Conservation (phyloP, 1,140 invertebrate genomes). For the Paracyclopina nana region DNA sequence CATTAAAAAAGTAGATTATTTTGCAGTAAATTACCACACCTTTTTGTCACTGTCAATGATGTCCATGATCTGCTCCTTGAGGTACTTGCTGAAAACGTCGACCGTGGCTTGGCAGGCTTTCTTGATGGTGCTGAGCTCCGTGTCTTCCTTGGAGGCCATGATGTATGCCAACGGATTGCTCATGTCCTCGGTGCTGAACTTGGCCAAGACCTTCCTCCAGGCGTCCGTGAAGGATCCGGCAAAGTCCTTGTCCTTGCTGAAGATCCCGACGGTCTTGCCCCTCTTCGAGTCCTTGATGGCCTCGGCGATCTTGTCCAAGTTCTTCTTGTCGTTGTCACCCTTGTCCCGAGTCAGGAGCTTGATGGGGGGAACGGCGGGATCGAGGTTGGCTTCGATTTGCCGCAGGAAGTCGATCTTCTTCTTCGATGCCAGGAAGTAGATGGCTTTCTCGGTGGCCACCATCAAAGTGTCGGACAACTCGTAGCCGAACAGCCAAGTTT, state of each 20-base stretch:
- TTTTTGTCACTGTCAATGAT: constrained; percentile 79
- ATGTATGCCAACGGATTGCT: constrained; percentile 60
- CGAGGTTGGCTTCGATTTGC: constrained; percentile 67
- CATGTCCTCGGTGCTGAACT: constrained; percentile 42
- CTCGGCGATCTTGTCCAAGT: constrained; percentile 68
- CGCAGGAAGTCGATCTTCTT: constrained; percentile 94
- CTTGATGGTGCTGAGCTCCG: constrained; percentile 74
- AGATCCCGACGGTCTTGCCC: constrained; percentile 76
- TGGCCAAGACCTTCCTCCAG: constrained; percentile 48
- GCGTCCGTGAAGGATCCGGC: constrained; percentile 74
- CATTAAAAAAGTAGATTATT: constrained; percentile 14
- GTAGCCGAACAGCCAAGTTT: constrained; percentile 94
- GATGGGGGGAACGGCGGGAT: constrained; percentile 46
- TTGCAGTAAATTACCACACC: not conserved
- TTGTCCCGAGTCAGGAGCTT: constrained; percentile 78
- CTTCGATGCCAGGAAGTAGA: constrained; percentile 82
- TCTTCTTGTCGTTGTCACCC: constrained; percentile 84
- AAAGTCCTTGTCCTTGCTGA: constrained; percentile 75
- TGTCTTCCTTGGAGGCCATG: constrained; percentile 86
- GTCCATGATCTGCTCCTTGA: constrained; percentile 94
- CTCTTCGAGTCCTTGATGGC: constrained; percentile 69
- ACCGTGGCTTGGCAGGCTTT: constrained; percentile 80
- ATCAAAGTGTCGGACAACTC: constrained; percentile 88
- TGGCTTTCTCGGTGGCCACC: constrained; percentile 58
- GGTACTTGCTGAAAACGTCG: constrained; percentile 86